A percentile compares a stretch with the other conserved stretches of the same genome.
phyloP scores from a whole-genome alignment of 2,797 vertebrate genomes.

The Malurus leucopterus region DNA sequence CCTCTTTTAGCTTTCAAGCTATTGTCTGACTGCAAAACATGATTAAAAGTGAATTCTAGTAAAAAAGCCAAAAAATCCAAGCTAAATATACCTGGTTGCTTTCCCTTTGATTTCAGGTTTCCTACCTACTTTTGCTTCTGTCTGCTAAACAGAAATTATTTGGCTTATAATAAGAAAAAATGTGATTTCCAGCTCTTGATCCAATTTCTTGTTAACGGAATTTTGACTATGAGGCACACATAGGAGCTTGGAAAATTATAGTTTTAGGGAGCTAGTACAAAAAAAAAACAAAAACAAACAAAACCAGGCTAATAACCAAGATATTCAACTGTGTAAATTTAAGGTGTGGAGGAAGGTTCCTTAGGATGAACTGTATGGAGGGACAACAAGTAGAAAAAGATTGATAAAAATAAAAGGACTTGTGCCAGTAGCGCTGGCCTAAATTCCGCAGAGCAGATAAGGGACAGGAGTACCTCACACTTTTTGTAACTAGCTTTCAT shows the following conservation, averaged over 20 bases:
- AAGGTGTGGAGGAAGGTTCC: background rate
- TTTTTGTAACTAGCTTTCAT: slow-evolving; percentile 4
- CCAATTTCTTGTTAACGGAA: slow-evolving; percentile 11
- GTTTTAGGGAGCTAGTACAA: background rate
- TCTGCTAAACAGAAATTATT: background rate
- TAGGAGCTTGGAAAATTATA: background rate
- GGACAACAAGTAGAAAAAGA: background rate
- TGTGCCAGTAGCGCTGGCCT: background rate
- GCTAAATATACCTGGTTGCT: background rate
- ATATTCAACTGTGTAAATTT: background rate
- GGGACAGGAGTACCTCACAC: background rate
- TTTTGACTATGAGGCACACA: background rate
- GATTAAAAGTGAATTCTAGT: background rate
- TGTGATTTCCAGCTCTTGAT: slow-evolving; percentile 28
- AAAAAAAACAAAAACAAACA: background rate
- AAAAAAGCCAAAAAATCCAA: background rate
- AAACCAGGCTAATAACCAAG: background rate
- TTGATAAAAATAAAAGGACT: background rate
- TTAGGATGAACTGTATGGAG: background rate
- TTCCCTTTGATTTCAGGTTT: background rate
- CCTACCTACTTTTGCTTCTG: background rate
- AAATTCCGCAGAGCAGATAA: background rate
- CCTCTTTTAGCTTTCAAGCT: background rate
- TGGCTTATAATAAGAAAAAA: background rate
- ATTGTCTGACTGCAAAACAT: background rate